A percentile compares a stretch with the other conserved stretches of the same genome.
These are phyloP conservation scores for Lasioglossum baleicum DNA, from an alignment of 1,140 invertebrate species.

Conservation along the genomic window DNA sequence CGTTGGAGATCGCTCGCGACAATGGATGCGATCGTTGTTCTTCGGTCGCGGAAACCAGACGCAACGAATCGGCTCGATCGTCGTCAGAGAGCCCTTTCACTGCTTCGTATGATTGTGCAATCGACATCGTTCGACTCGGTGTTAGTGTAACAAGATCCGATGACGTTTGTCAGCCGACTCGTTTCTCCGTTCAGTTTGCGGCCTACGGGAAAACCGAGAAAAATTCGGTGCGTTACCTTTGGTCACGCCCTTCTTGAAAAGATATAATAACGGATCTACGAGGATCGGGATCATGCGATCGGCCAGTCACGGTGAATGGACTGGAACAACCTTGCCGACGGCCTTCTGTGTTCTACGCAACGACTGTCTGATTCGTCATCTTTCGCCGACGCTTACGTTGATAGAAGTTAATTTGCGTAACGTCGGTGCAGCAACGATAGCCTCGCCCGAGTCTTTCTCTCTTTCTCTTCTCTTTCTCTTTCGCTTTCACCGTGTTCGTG, in stretches of 20 bases:
- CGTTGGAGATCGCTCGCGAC: background rate
- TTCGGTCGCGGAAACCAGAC: background rate
- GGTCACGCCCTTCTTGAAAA: conserved; percentile 11
- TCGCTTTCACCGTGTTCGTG: too few relatives aligned
- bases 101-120: background rate
- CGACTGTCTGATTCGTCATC: conserved; percentile 30
- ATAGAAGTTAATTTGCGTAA: background rate
- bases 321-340: conserved; percentile 56
- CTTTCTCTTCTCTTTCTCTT: too few relatives aligned
- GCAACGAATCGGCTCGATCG: background rate
- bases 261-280: conserved; percentile 26
- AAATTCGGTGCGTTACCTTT: conserved; percentile 26
- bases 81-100: conserved; percentile 30
- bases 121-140: background rate
- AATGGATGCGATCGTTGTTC: background rate
- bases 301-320: conserved; percentile 55
- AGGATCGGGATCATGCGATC: conserved; percentile 11
- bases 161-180: background rate
- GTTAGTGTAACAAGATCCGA: background rate
- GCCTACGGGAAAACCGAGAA: background rate
- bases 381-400: conserved; percentile 1
- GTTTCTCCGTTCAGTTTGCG: conserved; percentile 16
- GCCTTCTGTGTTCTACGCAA: conserved; percentile 48
- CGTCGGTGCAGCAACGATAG: background rate
- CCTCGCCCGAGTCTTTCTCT: too few relatives aligned